phyloP scores from a whole-genome alignment of 2,888 invertebrate genomes.

The Pristionchus arcanus region DNA sequence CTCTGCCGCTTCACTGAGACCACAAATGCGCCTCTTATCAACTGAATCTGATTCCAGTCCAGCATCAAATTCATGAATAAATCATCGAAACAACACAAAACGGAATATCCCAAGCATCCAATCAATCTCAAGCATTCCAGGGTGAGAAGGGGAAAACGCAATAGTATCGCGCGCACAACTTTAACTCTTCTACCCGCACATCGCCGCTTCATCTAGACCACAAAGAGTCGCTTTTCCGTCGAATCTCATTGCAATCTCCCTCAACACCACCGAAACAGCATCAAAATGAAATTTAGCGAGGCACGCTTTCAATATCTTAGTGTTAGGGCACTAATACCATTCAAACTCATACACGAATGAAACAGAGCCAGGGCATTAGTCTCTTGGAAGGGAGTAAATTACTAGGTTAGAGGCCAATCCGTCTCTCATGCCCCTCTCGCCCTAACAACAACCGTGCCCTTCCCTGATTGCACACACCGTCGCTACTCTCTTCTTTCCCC shows the following conservation, averaged over 20 bases:
- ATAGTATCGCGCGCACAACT: neutral
- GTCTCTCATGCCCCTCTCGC: neutral
- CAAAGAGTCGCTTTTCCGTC: neutral
- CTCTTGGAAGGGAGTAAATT: neutral
- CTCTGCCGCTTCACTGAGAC: neutral
- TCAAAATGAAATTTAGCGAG: neutral
- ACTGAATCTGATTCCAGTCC: neutral
- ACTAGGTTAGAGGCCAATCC: neutral
- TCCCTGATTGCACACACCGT: neutral
- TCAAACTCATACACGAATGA: neutral
- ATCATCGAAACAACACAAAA: neutral
- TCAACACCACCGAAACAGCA: neutral
- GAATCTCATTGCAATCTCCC: neutral
- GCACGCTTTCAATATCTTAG: neutral
- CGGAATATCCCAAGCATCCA: too few species aligned
- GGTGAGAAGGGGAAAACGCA: too few species aligned
- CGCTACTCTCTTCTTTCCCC: neutral
- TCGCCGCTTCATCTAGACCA: neutral
- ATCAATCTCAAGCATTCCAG: neutral
- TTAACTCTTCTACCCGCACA: neutral
- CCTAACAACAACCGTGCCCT: constrained; percentile 45
- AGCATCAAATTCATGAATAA: neutral
- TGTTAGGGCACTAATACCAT: neutral
- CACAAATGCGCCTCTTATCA: neutral
- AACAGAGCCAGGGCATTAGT: neutral